Conservation (phyloP, 2,797 vertebrate genomes). For the Carapus acus region DNA sequence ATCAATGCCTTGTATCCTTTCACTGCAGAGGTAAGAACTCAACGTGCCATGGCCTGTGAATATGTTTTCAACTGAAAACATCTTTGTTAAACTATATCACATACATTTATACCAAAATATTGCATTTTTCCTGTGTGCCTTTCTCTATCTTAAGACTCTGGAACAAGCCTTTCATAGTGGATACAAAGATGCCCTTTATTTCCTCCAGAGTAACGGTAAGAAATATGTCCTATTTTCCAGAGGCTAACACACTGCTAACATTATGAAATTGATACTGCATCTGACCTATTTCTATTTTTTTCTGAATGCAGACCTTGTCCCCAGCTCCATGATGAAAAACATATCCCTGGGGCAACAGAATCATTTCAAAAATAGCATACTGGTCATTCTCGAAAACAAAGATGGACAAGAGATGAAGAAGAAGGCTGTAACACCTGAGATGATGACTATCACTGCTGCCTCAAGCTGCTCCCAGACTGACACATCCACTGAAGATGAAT, state of each 20-base stretch:
- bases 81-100: too few species aligned
- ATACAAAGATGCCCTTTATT: conserved; percentile 77
- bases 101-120: too few species aligned
- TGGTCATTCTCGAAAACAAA: not conserved
- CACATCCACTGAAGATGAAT: conserved; percentile 5
- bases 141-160: conserved; percentile 67
- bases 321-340: conserved; percentile 6
- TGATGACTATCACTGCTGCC: too few species aligned
- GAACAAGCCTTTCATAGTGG: conserved; percentile 79
- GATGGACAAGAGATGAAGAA: conserved; percentile 24
- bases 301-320: conserved; percentile 28
- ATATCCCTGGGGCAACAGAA: not conserved
- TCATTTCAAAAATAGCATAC: not conserved
- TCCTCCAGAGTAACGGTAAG: conserved; percentile 77
- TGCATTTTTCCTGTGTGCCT: not conserved
- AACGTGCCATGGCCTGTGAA: too few species aligned
- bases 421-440: conserved; percentile 7
- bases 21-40: conserved; percentile 68
- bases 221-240: conserved; percentile 23
- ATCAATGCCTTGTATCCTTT: conserved; percentile 77
- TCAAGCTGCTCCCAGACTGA: not conserved
- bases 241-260: not conserved
- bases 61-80: too few species aligned
- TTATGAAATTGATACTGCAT: not conserved
- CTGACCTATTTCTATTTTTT: not conserved